Conservation (phyloP, 1,140 invertebrate species). For the Eulimnadia texana region DNA sequence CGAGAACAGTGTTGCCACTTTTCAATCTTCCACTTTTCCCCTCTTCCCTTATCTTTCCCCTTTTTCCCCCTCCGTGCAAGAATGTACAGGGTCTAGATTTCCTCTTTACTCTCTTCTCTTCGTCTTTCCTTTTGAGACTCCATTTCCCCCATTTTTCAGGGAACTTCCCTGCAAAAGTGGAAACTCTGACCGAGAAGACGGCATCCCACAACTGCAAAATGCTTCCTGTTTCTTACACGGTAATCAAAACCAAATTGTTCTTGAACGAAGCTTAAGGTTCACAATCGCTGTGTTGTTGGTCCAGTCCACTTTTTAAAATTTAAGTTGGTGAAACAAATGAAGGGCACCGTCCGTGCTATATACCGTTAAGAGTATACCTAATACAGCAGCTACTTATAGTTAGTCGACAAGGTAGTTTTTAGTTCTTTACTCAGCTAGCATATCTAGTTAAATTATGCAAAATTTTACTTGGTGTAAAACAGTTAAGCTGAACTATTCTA, state of each 20-base stretch:
- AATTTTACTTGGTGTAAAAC: neutral
- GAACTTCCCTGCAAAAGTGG: no score
- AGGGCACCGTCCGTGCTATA: slow-evolving; percentile 90
- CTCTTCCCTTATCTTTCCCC: no score
- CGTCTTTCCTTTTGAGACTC: no score
- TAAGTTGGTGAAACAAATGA: slow-evolving; percentile 86
- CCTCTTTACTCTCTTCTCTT: no score
- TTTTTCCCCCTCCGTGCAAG: no score
- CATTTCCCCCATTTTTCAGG: no score
- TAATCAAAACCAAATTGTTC: slow-evolving; percentile 26
- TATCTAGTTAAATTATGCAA: no score
- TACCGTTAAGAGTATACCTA: slow-evolving; percentile 96
- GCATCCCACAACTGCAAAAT: slow-evolving; percentile 94
- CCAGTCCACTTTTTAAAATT: slow-evolving; percentile 86
- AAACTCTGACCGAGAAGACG: no score
- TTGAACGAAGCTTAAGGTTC: neutral
- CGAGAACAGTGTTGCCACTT: no score
- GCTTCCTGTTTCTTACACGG: slow-evolving; percentile 95
- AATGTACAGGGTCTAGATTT: no score
- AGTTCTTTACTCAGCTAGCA: no score
- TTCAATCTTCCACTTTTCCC: no score
- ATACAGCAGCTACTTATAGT: slow-evolving; percentile 84
- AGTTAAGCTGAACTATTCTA: slow-evolving; percentile 17
- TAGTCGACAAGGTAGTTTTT: slow-evolving; percentile 94
- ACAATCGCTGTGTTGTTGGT: slow-evolving; percentile 47